These are phyloP conservation scores for Ericerus pela DNA, from an alignment of 1,140 invertebrate genomes.

Conservation along the genomic window DNA sequence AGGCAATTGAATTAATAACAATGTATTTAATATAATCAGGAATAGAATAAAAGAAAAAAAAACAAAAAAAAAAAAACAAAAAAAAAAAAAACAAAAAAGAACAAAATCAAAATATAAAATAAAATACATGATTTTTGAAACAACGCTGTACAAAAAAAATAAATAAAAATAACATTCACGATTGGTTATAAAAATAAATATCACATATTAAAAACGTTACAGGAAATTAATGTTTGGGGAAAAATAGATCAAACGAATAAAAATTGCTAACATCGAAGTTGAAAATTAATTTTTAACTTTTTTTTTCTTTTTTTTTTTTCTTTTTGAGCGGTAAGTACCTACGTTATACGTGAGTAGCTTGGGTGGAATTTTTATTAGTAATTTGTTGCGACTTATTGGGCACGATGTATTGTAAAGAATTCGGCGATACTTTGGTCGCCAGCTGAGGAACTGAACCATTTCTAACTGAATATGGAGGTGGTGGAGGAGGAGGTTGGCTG, in stretches of 20 bases:
- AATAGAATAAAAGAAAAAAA: too few relatives aligned
- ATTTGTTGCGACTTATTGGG: slow-evolving; percentile 31
- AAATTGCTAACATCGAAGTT: background rate
- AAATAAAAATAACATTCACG: background rate
- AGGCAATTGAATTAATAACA: too few relatives aligned
- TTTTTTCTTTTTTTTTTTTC: background rate
- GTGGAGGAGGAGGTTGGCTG: slow-evolving; percentile 58
- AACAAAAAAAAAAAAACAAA: too few relatives aligned
- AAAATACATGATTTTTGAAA: background rate
- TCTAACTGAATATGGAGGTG: slow-evolving; percentile 41
- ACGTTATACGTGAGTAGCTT: slow-evolving; percentile 43
- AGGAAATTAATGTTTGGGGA: background rate
- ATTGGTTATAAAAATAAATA: background rate
- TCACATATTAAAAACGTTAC: slow-evolving; percentile 5
- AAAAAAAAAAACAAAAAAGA: too few relatives aligned
- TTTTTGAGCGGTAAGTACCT: slow-evolving; percentile 11
- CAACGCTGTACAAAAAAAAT: slow-evolving; percentile 5
- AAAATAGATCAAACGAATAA: background rate
- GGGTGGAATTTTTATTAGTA: slow-evolving; percentile 40
- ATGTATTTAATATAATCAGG: too few relatives aligned
- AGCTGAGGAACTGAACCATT: slow-evolving; percentile 37
- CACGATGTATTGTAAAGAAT: slow-evolving; percentile 36
- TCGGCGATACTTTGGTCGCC: slow-evolving; percentile 33
- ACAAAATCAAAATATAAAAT: too few relatives aligned
- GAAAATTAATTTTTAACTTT: background rate